A percentile compares a stretch with the other conserved stretches of the same genome.
These are phyloP conservation scores for Leucania comma DNA, from an alignment of 2,888 invertebrate species.

Conservation along the genomic window DNA sequence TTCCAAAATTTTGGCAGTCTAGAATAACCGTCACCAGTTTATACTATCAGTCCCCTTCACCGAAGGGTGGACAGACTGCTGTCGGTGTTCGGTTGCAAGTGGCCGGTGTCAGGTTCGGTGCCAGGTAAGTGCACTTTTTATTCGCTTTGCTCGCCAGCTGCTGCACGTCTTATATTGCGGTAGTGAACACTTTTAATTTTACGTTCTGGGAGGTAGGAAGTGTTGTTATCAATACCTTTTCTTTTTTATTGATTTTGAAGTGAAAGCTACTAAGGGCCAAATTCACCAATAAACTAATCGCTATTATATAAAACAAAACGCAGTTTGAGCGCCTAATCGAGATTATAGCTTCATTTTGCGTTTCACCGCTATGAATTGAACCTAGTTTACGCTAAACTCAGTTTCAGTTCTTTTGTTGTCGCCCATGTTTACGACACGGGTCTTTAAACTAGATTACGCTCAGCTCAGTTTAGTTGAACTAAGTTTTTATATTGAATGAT, in stretches of 20 bases:
- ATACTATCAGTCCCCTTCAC: slow-evolving; percentile 35
- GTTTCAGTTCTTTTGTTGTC: too few relatives aligned
- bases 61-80: slow-evolving; percentile 49
- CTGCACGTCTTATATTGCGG: slow-evolving; percentile 63
- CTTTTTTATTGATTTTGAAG: neutral
- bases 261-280: too few relatives aligned
- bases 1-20: slow-evolving; percentile 12
- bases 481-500: too few relatives aligned
- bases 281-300: too few relatives aligned
- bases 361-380: too few relatives aligned
- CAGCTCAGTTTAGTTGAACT: too few relatives aligned
- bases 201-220: slow-evolving; percentile 31
- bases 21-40: slow-evolving; percentile 22
- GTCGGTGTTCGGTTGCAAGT: slow-evolving; percentile 75
- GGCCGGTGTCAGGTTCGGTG: slow-evolving; percentile 79
- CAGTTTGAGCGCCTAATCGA: too few relatives aligned
- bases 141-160: slow-evolving; percentile 75
- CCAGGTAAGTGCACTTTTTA: slow-evolving; percentile 72
- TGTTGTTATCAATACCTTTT: slow-evolving; percentile 22
- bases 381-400: too few relatives aligned
- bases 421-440: too few relatives aligned
- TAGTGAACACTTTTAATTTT: slow-evolving; percentile 44
- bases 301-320: too few relatives aligned
- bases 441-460: too few relatives aligned
- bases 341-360: too few relatives aligned